Conservation (phyloP, 2,113 vertebrate species). For the Nothoprocta pentlandii region DNA sequence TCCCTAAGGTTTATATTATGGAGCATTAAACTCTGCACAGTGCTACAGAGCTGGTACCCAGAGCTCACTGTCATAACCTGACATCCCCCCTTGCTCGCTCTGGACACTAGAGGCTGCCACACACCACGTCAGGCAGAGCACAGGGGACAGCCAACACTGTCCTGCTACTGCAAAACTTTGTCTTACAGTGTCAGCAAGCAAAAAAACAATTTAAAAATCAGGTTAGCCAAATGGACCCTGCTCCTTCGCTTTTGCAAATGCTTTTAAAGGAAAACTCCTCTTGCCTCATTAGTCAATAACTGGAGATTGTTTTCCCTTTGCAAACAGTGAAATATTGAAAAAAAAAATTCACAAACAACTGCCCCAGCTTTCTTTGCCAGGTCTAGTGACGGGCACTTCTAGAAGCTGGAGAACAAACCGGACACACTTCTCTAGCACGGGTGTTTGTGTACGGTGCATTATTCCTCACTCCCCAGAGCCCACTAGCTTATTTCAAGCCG, state of each 20-base stretch:
- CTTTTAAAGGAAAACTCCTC: background rate
- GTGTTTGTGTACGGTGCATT: background rate
- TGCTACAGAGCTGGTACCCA: background rate
- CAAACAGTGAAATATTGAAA: background rate
- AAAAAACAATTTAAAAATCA: background rate
- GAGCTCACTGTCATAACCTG: background rate
- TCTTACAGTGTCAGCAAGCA: background rate
- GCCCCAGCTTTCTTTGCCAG: fast-evolving
- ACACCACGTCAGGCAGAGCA: background rate
- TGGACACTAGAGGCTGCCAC: background rate
- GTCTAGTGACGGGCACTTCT: background rate
- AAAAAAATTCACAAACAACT: background rate
- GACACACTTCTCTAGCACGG: background rate
- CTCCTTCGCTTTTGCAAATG: background rate
- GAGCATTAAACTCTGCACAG: background rate
- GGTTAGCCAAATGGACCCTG: background rate
- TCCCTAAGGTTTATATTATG: background rate
- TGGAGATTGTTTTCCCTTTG: background rate
- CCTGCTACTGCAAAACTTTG: background rate
- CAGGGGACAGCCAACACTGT: fast-evolving
- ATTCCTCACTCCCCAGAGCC: background rate
- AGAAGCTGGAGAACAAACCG: background rate
- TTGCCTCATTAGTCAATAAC: background rate
- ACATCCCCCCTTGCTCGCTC: background rate
- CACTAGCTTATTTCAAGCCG: background rate